Evolutionary conservation across 2,888 invertebrate species (phyloP), one percentile per base, ranked within the genome.

Genomic region (Mellilla xanthometata): DNA sequence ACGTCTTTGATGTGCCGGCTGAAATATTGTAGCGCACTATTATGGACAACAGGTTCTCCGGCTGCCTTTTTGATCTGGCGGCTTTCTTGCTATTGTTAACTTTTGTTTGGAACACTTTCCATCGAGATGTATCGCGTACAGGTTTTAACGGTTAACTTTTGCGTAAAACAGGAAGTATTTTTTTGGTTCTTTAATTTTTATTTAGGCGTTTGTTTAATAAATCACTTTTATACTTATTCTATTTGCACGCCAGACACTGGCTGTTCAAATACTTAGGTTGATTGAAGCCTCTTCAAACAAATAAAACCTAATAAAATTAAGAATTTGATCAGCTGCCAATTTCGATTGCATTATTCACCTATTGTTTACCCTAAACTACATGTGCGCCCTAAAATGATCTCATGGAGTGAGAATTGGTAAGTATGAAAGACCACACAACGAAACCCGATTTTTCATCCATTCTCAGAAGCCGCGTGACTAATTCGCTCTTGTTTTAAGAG

Each of bases 1-100:
- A 65, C 54, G 64, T 66, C 81, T 85, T 86, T 85, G 85, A 86
- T 78, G 79, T 80, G 63, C 59, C 66, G 68, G 66, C 56, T 81
- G 75, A 78, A 77, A 77, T 76, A 78, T 72, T 72, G 73, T 72
- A 70, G 72, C 69, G 71, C 68, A 68, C 61, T 65, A 62, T 71
- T 68, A 66, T 62, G 56, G 61, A 48, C 58, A n/a, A 52, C 54
- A 58, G 56, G 57, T 49, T 58, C 64, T 52, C 71, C 74, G 76
- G 72, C n/a, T 76, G 65, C 54, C 68, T 76, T 72, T 78, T 72
- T 69, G 68, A 76, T 75, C 67, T 66, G 58, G 40, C 35, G 43
- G 43, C 60, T 54, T 63, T 61, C 56, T 62, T 60, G 60, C 57
- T 48, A 55, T 56, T 54, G 54, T 50, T 54, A 43, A 33, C 49